phyloP scores from a whole-genome alignment of 1,140 invertebrate genomes.

The Campoletis sonorensis region DNA sequence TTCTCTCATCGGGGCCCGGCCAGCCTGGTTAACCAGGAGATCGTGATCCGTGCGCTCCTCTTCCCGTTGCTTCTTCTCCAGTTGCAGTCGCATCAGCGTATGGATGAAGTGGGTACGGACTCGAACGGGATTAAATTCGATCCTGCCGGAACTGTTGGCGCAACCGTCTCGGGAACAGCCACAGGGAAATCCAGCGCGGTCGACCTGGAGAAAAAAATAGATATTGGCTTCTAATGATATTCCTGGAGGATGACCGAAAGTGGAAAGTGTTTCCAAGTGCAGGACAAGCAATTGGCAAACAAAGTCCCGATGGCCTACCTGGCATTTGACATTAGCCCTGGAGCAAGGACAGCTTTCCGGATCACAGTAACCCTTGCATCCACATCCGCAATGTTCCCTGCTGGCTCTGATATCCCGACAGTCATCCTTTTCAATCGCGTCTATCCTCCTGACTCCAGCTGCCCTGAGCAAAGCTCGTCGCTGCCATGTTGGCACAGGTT shows the following conservation, averaged over 20 bases:
- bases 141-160: conserved; percentile 92
- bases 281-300: not conserved
- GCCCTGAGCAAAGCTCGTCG: conserved; percentile 90
- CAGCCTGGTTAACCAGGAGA: conserved; percentile 52
- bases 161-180: conserved; percentile 97
- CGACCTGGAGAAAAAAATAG: conserved; percentile 82
- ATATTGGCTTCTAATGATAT: not conserved
- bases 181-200: conserved; percentile 96
- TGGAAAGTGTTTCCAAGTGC: too few species aligned
- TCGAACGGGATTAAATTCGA: conserved; percentile 97
- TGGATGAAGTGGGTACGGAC: conserved; percentile 99
- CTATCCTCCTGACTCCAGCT: conserved; percentile 95
- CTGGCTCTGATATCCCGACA: conserved; percentile 94
- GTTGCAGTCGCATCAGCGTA: conserved; percentile 94
- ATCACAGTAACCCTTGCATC: conserved; percentile 96
- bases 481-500: conserved; percentile 95
- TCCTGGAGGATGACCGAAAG: too few species aligned
- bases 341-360: conserved; percentile 96
- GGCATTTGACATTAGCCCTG: conserved; percentile 96
- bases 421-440: conserved; percentile 95
- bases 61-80: conserved; percentile 88
- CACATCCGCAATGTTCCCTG: conserved; percentile 96
- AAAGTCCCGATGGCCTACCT: conserved; percentile 79
- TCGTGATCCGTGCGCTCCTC: conserved; percentile 64
- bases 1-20: conserved; percentile 74